A percentile compares a stretch with the other conserved stretches of the same genome.
Conservation (phyloP, 1,140 invertebrate genomes). For the Cydia pomonella region DNA sequence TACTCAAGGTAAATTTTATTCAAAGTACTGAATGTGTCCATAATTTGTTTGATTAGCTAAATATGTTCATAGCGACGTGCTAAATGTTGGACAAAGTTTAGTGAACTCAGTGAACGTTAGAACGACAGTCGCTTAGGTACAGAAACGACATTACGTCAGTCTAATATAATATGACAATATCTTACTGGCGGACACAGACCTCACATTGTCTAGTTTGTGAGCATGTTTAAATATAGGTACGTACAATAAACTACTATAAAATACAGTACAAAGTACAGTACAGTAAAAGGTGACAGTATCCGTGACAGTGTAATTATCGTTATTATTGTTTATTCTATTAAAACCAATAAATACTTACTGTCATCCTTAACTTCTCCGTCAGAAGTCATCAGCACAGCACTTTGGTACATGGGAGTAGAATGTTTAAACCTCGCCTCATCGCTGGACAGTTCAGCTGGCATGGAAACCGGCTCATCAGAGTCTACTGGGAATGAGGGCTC, state of each 20-base stretch:
- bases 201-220: too few relatives aligned
- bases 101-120: neutral
- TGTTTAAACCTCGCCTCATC: constrained; percentile 83
- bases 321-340: too few relatives aligned
- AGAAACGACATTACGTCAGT: neutral
- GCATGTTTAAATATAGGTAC: too few relatives aligned
- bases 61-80: neutral
- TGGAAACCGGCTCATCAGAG: constrained; percentile 77
- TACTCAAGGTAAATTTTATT: too few relatives aligned
- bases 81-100: neutral
- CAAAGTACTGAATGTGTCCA: neutral
- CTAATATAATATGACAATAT: too few relatives aligned
- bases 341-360: constrained; percentile 47
- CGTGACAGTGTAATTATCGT: too few relatives aligned
- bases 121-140: neutral
- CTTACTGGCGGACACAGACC: too few relatives aligned
- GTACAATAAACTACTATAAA: too few relatives aligned
- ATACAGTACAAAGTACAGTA: too few relatives aligned
- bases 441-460: constrained; percentile 74
- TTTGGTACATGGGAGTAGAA: constrained; percentile 87
- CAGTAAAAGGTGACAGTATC: too few relatives aligned
- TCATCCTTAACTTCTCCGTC: constrained; percentile 70
- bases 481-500: constrained; percentile 64
- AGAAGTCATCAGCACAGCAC: constrained; percentile 77
- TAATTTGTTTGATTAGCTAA: constrained; percentile 6